Conservation (phyloP, 2,797 vertebrate species). For the Semaprochilodus insignis region DNA sequence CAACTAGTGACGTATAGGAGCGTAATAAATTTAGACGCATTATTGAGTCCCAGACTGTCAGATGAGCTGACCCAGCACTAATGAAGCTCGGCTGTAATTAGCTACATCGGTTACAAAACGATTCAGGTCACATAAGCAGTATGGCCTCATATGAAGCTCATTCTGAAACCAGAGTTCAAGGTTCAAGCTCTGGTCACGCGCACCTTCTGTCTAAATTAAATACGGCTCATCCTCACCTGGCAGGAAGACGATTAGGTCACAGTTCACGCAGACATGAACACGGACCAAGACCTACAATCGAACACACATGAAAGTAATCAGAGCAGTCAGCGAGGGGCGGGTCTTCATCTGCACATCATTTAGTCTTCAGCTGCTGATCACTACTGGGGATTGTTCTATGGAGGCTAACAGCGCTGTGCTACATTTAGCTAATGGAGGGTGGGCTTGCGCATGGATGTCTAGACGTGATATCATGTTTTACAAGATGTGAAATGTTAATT, state of each 20-base stretch:
- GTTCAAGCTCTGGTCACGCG: constrained; percentile 6
- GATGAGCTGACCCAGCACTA: not conserved
- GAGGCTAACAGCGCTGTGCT: not conserved
- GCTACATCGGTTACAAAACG: not conserved
- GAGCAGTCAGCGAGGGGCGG: not conserved
- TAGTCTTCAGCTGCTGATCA: not conserved
- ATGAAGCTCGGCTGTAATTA: not conserved
- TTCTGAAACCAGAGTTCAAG: constrained; percentile 1
- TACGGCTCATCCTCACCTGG: constrained; percentile 8
- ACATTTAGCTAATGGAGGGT: not conserved
- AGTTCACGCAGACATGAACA: not conserved
- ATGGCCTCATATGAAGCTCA: not conserved
- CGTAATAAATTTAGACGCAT: not conserved
- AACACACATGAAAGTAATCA: constrained; percentile 40
- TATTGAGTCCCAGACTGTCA: not conserved
- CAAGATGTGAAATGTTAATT: not conserved
- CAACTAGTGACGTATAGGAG: not conserved
- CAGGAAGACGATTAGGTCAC: not conserved
- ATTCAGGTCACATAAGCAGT: not conserved
- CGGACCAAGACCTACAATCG: not conserved
- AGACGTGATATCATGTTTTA: not conserved
- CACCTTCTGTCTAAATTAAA: not conserved
- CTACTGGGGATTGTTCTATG: constrained; percentile 4
- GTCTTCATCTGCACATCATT: constrained; percentile 17
- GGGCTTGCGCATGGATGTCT: not conserved